Evolutionary conservation across 1,140 invertebrate species (phyloP).

Genomic region (Drosophila erecta): DNA sequence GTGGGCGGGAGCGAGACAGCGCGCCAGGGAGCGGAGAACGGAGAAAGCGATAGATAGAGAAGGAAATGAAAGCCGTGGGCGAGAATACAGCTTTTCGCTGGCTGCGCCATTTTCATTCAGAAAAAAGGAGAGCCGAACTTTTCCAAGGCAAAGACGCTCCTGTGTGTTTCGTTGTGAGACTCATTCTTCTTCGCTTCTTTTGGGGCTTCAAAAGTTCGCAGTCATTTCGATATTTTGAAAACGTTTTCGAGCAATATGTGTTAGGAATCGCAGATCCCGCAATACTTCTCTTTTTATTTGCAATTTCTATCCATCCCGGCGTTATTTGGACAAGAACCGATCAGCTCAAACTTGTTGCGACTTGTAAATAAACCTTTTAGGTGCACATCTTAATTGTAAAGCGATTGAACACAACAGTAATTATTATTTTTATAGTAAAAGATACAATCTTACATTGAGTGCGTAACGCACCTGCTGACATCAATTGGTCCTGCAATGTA

Average conservation of each 20-base stretch:
- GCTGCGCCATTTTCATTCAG: conserved; percentile 63
- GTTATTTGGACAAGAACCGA: no score
- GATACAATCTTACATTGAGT: no score
- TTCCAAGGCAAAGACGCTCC: conserved; percentile 59
- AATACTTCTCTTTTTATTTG: conserved; percentile 50
- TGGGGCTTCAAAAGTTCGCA: conserved; percentile 59
- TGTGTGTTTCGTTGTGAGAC: conserved; percentile 5
- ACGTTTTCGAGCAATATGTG: conserved; percentile 41
- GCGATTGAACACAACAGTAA: no score
- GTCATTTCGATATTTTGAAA: conserved; percentile 44
- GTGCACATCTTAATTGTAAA: no score
- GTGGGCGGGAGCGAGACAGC: conserved; percentile 15
- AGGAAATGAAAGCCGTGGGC: conserved; percentile 15
- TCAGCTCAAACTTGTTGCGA: no score
- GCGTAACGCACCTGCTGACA: no score
- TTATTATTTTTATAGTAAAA: no score
- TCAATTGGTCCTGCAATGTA: no score
- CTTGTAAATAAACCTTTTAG: no score
- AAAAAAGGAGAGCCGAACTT: conserved; percentile 48
- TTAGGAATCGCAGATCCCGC: conserved; percentile 29
- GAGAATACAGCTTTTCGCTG: conserved; percentile 38
- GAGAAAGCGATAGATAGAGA: conserved; percentile 20
- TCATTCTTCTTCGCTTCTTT: conserved; percentile 12
- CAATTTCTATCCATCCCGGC: neutral
- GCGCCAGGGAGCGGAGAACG: neutral